Percentiles rank a stretch among this genome's conserved stretches.
phyloP scores from a whole-genome alignment of 2,113 vertebrate species.

The Macrotis lagotis region DNA sequence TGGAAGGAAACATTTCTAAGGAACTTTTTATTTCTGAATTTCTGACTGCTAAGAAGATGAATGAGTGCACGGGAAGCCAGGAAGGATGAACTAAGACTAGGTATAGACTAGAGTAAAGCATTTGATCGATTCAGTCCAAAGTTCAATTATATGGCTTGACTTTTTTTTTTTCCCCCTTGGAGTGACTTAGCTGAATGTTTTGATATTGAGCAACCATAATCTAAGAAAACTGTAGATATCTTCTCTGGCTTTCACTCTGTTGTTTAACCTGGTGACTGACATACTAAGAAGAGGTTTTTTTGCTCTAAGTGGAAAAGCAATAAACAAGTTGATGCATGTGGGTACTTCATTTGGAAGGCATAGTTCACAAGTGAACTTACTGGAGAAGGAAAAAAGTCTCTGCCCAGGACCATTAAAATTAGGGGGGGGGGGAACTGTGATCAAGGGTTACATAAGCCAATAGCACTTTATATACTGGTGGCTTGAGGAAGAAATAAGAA shows the following conservation, averaged over 20 bases:
- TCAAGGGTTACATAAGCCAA: neutral
- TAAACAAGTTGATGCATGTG: neutral
- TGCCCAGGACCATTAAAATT: neutral
- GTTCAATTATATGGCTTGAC: neutral
- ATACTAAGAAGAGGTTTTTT: conserved; percentile 27
- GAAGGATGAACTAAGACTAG: neutral
- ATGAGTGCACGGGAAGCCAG: neutral
- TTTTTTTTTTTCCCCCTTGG: neutral
- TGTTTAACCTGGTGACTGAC: neutral
- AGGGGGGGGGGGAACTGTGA: neutral
- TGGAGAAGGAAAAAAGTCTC: neutral
- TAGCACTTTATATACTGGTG: neutral
- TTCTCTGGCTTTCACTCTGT: conserved; percentile 1
- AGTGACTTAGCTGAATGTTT: conserved; percentile 8
- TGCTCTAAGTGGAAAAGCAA: conserved; percentile 20
- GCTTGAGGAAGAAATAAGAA: conserved; percentile 2
- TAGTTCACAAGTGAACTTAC: neutral
- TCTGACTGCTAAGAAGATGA: neutral
- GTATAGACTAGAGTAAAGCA: neutral
- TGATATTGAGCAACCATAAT: neutral
- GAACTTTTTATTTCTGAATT: conserved; percentile 49
- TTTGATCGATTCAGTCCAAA: neutral
- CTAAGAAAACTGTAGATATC: neutral
- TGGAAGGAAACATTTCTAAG: neutral
- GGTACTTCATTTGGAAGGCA: neutral